Conservation (phyloP, 1,140 invertebrate species). For the Tetramorium simillimum region DNA sequence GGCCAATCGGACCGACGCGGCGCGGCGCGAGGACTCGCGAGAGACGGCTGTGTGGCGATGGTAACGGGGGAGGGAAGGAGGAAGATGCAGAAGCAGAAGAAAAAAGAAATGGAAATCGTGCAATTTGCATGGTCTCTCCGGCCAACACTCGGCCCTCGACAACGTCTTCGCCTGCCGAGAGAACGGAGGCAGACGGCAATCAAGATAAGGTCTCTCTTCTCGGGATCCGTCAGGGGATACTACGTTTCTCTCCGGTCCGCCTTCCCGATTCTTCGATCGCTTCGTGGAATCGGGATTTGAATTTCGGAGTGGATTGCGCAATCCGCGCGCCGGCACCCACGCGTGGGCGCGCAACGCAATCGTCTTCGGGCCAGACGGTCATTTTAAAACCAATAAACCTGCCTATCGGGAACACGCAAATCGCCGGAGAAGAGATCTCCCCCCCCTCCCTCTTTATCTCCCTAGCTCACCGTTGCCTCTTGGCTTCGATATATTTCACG, state of each 20-base stretch:
- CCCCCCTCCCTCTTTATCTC: not conserved
- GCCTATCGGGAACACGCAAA: conserved; percentile 62
- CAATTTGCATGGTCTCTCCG: conserved; percentile 69
- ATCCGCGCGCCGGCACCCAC: conserved; percentile 66
- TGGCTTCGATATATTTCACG: conserved; percentile 34
- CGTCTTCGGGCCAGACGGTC: conserved; percentile 33
- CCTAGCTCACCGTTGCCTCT: not conserved
- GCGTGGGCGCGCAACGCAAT: conserved; percentile 65
- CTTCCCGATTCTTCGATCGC: conserved; percentile 44
- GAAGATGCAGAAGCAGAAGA: conserved; percentile 47
- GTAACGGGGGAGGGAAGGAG: conserved; percentile 18
- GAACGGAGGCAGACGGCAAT: conserved; percentile 65
- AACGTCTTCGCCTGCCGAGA: conserved; percentile 29
- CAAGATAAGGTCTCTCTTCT: conserved; percentile 70
- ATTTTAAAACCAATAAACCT: conserved; percentile 59
- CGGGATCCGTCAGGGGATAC: conserved; percentile 65
- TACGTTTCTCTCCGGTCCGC: conserved; percentile 20
- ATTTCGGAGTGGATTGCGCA: conserved; percentile 73
- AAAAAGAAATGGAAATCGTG: conserved; percentile 73
- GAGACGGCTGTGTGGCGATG: not conserved
- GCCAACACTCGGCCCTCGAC: conserved; percentile 30
- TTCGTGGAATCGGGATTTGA: conserved; percentile 71
- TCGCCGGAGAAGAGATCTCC: conserved; percentile 20
- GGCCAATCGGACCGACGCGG: conserved; percentile 13
- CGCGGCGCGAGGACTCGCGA: conserved; percentile 16